Conservation (phyloP, 2,797 vertebrate genomes). For the Rhabdophis nuchalis region DNA sequence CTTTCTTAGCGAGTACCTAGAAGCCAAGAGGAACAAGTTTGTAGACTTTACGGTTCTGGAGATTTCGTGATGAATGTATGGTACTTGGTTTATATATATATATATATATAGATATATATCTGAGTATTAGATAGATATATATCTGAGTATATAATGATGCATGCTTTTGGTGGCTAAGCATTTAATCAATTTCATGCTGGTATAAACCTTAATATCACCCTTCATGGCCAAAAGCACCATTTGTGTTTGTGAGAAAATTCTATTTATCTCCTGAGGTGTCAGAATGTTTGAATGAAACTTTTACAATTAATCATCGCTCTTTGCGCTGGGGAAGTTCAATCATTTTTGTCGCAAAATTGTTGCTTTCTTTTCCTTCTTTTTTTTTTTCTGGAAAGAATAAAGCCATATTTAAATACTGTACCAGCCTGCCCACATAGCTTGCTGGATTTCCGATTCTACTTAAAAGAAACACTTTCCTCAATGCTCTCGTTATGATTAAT, state of each 20-base stretch:
- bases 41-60: too few relatives aligned
- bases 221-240: neutral
- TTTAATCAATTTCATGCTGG: neutral
- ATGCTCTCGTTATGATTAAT: neutral
- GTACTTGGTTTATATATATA: too few relatives aligned
- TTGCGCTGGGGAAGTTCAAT: neutral
- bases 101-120: too few relatives aligned
- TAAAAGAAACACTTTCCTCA: neutral
- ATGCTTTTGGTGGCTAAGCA: neutral
- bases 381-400: neutral
- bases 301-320: neutral
- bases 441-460: neutral
- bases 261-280: neutral
- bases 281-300: neutral
- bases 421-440: neutral
- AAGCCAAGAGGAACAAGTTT: too few relatives aligned
- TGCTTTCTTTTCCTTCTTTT: neutral
- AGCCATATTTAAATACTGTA: neutral
- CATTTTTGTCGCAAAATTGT: neutral
- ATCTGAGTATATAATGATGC: neutral
- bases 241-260: neutral
- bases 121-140: neutral
- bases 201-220: neutral
- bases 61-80: too few relatives aligned
- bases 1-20: too few relatives aligned